Base-by-base conservation (phyloP, 1,140 invertebrate genomes). In the Mizuhopecten yessoensis region DNA sequence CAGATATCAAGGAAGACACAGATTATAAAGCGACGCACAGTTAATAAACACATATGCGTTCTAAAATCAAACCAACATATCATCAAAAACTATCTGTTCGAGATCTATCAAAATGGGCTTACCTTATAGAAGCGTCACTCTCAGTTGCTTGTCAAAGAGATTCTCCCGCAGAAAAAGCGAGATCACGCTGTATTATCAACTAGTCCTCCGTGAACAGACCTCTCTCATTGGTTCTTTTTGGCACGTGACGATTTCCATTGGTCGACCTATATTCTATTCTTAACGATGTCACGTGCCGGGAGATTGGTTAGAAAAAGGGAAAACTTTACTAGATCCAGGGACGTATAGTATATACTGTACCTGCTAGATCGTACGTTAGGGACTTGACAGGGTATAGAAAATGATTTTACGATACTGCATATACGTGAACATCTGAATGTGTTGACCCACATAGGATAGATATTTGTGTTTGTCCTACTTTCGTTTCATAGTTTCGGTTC, bases 401-500 rank as follows among this genome's bases (percentile, higher is more conserved):
- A 39, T 39, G 13, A 13, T 39, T 39, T 39, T 39, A 39, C 36
- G 36, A 39, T 39, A 7, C 36, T 39, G 5, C 5, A 39, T 13
- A 39, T 7, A 20, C 17, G 17, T 45, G 9, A 45, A 10, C 9
- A 45, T 20, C 9, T 45, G 17, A 20, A 45, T 10, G n/a, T n/a
- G 17, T 17, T 45, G 9, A 39, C 36, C 36, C 13, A 39, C 36
- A 39, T 13, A 39, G 5, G 13, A 39, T 49, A 23, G 11, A 20
- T 29, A 5, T 75, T 75, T 75, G 11, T 29, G 23, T n/a, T n/a
- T n/a, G 57, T n/a, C 57, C 57, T 75, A 75, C 57, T 75, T 75
- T 75, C 57, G n/a, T 75, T 75, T 75, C 57, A 75, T 29, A 75
- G 1, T 49, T 49, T 49, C 45, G 45, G 45, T 75, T n/a, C 57